Evolutionary conservation across 2,888 invertebrate genomes (phyloP), one percentile per base, ranked within the genome.

Genomic region (Hemaris fuciformis): DNA sequence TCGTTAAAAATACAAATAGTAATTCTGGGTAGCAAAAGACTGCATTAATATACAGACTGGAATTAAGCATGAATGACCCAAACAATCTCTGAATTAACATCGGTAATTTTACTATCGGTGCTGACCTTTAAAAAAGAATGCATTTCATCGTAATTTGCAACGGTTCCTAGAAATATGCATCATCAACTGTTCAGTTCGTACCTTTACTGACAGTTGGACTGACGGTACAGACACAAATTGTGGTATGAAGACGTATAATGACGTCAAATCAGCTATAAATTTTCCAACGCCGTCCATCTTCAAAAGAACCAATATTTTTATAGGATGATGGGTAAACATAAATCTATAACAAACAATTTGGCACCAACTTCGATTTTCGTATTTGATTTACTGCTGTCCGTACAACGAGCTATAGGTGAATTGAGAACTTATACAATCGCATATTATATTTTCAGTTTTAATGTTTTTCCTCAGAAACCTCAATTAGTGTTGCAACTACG

Each of bases 321-420:
- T 48, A 38, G 59, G 20, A 53, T 41, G 60, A 20, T 34, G 38
- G 41, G 27, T 41, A 41, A 25, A 41, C 18, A 23, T 53, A 53
- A 60, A 53, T 59, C 27, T 45, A 46, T 60, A 53, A 27, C 25
- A 60, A 48, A 41, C 53, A 53, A 71, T 75, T 77, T 80, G 76
- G 76, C 76, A 71, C 63, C 68, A 62, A 66, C 61, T 70, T 73
- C 67, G 66, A 71, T 66, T 74, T 78, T 69, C 73, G 61, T 53
- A 64, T 72, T 67, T 73, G 73, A 81, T 82, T 81, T 81, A 81
- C 62, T 58, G 45, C 63, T 71, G 15, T 31, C 46, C 66, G 61
- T 64, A 61, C 67, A 72, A 72, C 63, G n/a, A n/a, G 66, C 68
- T 74, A 72, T 67, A 61, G 72, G 79, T 68, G 71, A 5, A 18